Base-by-base conservation (phyloP, 2,797 vertebrate species). In the Crax fasciolata region DNA sequence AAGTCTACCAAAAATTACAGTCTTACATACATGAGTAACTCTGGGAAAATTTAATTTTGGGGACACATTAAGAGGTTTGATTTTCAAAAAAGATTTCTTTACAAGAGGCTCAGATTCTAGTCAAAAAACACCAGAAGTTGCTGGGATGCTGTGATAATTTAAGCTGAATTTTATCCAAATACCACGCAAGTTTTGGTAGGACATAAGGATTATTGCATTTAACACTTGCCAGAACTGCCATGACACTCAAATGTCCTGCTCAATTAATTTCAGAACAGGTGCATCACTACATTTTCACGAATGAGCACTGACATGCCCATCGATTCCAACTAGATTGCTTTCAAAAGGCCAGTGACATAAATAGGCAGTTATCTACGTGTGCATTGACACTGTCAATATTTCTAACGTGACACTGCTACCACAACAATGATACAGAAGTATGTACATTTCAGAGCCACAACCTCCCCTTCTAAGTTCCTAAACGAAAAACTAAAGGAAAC, bases 91-190 rank as follows among this genome's bases (percentile, higher is more conserved):
- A 38, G 20, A 70, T 41, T 89, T 51, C 59, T 92, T 84, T 46
- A 39, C 35, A 84, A 52, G 2, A 76, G 17, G 6, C 21, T 76
- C 11, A 15, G 25, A 59, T 58, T 62, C 23, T 20, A 62, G 13
- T 12, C 23, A 3, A n/a, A 46, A 4, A 19, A 3, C 2, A 85
- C 10, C 87, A 91, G 68, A 93, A 93, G 79, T 28, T 84, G 39
- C 59, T 48, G 73, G 51, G 46, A 90, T 38, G 73, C 43, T 66
- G 83, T 13, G 88, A 78, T 88, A 86, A 95, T 83, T 81, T 58
- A 68, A 86, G 57, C 90, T 94, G 88, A 93, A 90, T 84, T 88
- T 68, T 68, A 68, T 95, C 90, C 95, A 95, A 86, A 68, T 11
- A 90, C 18, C 70, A 92, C 23, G 76, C 55, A 66, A 44, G 58